phyloP scores from a whole-genome alignment of 2,113 vertebrate genomes.

The Patagioenas fasciata region DNA sequence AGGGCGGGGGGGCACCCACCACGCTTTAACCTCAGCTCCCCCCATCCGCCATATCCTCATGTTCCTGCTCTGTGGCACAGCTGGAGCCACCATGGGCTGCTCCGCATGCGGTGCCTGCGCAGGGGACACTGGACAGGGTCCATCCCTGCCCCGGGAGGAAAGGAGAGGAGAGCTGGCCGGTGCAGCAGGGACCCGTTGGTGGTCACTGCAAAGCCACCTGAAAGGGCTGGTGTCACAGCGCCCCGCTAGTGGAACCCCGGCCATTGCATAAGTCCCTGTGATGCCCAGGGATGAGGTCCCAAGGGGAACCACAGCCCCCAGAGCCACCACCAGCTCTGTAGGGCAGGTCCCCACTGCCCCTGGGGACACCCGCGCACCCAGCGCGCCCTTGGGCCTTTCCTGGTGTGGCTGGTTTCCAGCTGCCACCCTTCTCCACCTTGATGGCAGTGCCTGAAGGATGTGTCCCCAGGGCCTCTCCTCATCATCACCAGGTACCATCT shows the following conservation, averaged over 20 bases:
- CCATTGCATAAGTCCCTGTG: background rate
- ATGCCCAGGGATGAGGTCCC: background rate
- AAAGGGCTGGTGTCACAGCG: background rate
- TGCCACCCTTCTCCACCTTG: fast-evolving
- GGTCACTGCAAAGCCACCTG: background rate
- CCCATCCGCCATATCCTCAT: background rate
- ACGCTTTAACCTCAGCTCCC: conserved; percentile 20
- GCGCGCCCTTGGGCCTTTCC: background rate
- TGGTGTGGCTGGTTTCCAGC: background rate
- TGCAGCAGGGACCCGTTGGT: fast-evolving
- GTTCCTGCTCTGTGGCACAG: background rate
- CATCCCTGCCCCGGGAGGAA: fast-evolving
- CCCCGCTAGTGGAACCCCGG: background rate
- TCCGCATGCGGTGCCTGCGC: fast-evolving
- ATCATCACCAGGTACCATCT: background rate
- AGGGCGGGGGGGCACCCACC: background rate
- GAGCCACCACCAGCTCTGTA: background rate
- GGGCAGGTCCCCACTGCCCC: background rate
- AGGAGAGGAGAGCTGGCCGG: background rate
- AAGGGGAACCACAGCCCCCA: background rate
- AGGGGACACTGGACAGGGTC: fast-evolving
- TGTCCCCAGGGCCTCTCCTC: background rate
- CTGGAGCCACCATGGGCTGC: background rate
- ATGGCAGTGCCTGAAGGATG: background rate
- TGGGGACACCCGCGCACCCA: background rate